Percentiles rank a stretch among this genome's conserved stretches.
Evolutionary conservation across 2,113 vertebrate genomes (phyloP).

Genomic region (Podarcis muralis): DNA sequence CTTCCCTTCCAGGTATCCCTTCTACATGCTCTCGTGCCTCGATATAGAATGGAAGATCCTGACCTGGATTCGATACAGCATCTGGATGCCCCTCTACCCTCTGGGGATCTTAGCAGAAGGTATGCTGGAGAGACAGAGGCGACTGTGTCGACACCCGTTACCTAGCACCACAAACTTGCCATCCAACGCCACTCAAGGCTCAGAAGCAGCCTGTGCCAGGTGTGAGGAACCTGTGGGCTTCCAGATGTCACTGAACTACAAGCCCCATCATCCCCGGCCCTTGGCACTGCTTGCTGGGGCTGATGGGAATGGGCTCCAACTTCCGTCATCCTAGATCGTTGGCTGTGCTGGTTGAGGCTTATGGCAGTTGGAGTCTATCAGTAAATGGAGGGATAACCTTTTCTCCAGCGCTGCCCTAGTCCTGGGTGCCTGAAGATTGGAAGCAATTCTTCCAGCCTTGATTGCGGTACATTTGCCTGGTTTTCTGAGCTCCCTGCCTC

Average conservation of each 20-base stretch:
- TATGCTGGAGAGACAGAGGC: conserved; percentile 57
- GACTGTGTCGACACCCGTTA: too few relatives aligned
- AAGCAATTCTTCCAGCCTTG: not conserved
- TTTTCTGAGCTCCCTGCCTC: not conserved
- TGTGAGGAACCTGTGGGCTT: too few relatives aligned
- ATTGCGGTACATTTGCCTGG: not conserved
- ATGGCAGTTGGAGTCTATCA: too few relatives aligned
- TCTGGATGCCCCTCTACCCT: conserved; percentile 94
- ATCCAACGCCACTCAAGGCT: not conserved
- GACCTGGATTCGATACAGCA: conserved; percentile 92
- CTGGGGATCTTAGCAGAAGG: conserved; percentile 92
- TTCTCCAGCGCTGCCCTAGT: not conserved
- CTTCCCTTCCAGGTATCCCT: conserved; percentile 85
- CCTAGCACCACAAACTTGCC: accelerated
- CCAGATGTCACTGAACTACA: too few relatives aligned
- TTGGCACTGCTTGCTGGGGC: too few relatives aligned
- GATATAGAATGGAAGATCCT: conserved; percentile 92
- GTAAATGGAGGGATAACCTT: too few relatives aligned
- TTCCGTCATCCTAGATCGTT: too few relatives aligned
- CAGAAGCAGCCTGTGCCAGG: not conserved
- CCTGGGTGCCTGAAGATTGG: not conserved
- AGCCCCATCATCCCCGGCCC: too few relatives aligned
- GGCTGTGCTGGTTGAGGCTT: too few relatives aligned
- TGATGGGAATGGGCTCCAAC: too few relatives aligned
- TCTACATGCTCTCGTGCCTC: conserved; percentile 92